Evolutionary conservation across 2,797 vertebrate species (phyloP).

Genomic region (Coccyzus lansbergi): DNA sequence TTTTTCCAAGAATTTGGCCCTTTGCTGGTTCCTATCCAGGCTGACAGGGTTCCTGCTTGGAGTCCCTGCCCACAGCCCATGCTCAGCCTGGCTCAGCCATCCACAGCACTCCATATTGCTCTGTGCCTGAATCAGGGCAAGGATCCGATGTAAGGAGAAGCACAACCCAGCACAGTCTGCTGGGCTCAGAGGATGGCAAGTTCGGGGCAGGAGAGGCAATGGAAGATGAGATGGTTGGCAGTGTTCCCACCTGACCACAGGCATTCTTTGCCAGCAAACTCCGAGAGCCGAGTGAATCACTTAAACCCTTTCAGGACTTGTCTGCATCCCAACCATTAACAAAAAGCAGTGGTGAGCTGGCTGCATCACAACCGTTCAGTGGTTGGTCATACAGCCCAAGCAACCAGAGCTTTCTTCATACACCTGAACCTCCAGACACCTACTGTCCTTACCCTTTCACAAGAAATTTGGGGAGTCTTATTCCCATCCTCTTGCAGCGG

Average conservation of each 20-base stretch:
- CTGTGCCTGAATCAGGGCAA: accelerated
- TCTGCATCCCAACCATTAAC: neutral
- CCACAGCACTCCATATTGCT: neutral
- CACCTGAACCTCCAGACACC: neutral
- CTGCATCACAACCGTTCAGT: neutral
- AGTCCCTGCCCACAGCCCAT: neutral
- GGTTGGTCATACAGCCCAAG: neutral
- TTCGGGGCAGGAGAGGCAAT: neutral
- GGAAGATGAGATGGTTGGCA: neutral
- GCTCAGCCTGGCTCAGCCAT: neutral
- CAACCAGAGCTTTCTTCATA: neutral
- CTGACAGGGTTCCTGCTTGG: neutral
- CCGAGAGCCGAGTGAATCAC: neutral
- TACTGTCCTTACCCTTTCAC: neutral
- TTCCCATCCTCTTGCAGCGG: neutral
- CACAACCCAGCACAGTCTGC: neutral
- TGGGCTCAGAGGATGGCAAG: neutral
- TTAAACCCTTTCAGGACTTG: neutral
- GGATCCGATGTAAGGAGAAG: neutral
- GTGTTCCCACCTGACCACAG: neutral
- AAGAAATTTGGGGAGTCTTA: neutral
- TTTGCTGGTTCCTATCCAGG: neutral
- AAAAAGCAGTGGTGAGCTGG: neutral
- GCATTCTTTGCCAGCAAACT: neutral
- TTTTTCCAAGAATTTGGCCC: neutral